Evolutionary conservation across 2,888 invertebrate genomes (phyloP), one percentile per base, ranked within the genome.

Genomic region (Chirona hameri): DNA sequence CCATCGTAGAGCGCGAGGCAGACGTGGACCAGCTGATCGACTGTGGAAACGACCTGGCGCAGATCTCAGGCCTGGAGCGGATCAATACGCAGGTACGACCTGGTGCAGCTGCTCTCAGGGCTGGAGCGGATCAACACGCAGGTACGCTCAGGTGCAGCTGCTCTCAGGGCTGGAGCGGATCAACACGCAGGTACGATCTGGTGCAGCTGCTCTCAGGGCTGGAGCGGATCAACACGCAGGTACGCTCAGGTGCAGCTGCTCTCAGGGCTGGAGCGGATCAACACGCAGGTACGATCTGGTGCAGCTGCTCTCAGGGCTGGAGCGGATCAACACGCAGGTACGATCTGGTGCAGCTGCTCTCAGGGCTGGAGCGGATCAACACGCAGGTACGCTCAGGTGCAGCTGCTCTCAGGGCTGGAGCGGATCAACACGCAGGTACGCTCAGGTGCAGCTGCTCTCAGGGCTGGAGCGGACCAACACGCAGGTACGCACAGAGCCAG

Each of bases 11-110:
- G 21, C 94, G 95, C 86, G 97, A 98, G 88, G 92, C 93, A 86
- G 93, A 93, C 87, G 92, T 98, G 76, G 97, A 97, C 88, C 91
- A 92, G 21, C 97, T 97, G 87, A 92, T 95, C 39, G 97, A 98
- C 88, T 93, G 92, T 86, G 94, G 95, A n/a, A 96, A 97, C 87
- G 92, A 92, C 21, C 89, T 98, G 82, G 91, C 96, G 0, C 95
- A 95, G 87, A 90, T 92, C 52, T 95, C 95, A 86, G 94, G 94
- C 0, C 94, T 94, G 0, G 95, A 96, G 86, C 92, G 95, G 12
- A 24, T 76, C 46, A 76, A 76, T 9, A 46, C 4, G 10, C 76
- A 76, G 76, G 76, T 76, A 12, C 15, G 69, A 92, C 21, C 89
- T 98, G 82, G 91, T 96, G 0, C 95, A 95, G 87, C 90, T 92